phyloP scores from a whole-genome alignment of 2,797 vertebrate species.

The Liparis tanakae region DNA sequence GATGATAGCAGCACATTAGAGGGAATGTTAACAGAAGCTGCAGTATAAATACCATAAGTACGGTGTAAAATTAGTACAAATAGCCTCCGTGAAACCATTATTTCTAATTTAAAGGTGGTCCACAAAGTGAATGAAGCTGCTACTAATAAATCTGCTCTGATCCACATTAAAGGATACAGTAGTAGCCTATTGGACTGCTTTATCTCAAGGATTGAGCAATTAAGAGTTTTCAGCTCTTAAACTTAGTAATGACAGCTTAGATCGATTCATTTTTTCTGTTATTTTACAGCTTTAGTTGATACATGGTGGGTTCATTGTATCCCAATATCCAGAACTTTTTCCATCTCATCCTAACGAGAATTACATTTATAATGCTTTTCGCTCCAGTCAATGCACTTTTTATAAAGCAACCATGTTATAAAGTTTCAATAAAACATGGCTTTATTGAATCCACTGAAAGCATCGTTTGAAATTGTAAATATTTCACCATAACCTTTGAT shows the following conservation, averaged over 20 bases:
- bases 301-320: not conserved
- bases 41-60: conserved; percentile 1
- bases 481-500: conserved; percentile 1
- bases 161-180: not conserved
- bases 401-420: not conserved
- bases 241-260: conserved; percentile 17
- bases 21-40: not conserved
- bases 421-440: not conserved
- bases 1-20: conserved; percentile 11
- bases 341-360: not conserved
- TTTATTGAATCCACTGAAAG: not conserved
- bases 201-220: conserved; percentile 10
- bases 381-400: not conserved
- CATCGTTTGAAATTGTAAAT: not conserved
- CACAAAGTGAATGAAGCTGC: conserved; percentile 8
- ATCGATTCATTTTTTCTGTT: conserved; percentile 34
- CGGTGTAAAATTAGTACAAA: conserved; percentile 12
- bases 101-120: conserved; percentile 17
- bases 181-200: conserved; percentile 1
- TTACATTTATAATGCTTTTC: not conserved
- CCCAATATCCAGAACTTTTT: not conserved
- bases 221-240: conserved; percentile 19
- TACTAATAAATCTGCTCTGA: conserved; percentile 8
- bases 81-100: not conserved
- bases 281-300: conserved; percentile 13